These are phyloP conservation scores for Esox niger DNA, from an alignment of 2,113 vertebrate species.

Conservation along the genomic window DNA sequence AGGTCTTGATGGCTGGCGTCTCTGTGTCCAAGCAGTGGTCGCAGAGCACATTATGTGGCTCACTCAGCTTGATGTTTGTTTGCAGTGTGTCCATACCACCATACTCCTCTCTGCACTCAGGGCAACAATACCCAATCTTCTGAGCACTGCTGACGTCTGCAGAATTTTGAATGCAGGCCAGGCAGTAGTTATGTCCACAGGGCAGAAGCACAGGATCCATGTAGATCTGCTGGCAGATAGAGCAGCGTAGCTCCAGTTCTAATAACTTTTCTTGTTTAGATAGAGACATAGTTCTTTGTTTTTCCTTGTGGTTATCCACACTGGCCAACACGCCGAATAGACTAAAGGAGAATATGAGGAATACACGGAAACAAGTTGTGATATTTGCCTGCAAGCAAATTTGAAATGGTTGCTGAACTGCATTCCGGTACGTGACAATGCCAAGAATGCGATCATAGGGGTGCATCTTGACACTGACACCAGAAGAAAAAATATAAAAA, in stretches of 20 bases:
- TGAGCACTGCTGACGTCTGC: neutral
- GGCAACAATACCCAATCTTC: constrained; percentile 46
- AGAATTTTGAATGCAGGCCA: constrained; percentile 51
- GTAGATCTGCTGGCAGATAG: constrained; percentile 71
- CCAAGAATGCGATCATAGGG: constrained; percentile 3
- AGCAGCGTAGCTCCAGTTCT: constrained; percentile 62
- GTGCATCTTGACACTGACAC: constrained; percentile 33
- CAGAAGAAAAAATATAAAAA: neutral
- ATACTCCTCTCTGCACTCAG: constrained; percentile 59
- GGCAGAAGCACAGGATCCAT: constrained; percentile 61
- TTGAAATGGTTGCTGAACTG: constrained; percentile 28
- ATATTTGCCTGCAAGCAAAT: neutral
- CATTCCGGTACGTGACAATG: constrained; percentile 39
- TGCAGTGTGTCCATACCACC: constrained; percentile 39
- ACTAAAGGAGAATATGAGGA: neutral
- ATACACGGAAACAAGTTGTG: neutral
- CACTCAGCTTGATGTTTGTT: constrained; percentile 65
- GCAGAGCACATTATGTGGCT: constrained; percentile 46
- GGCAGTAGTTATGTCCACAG: constrained; percentile 73
- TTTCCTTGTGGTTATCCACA: neutral
- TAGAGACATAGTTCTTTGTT: constrained; percentile 43
- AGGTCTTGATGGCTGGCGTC: constrained; percentile 60
- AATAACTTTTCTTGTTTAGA: constrained; percentile 51
- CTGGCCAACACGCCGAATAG: neutral
- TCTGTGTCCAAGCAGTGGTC: constrained; percentile 66